Evolutionary conservation across 2,888 invertebrate species (phyloP), one percentile per base, ranked within the genome.

Genomic region (Graphium colonna): DNA sequence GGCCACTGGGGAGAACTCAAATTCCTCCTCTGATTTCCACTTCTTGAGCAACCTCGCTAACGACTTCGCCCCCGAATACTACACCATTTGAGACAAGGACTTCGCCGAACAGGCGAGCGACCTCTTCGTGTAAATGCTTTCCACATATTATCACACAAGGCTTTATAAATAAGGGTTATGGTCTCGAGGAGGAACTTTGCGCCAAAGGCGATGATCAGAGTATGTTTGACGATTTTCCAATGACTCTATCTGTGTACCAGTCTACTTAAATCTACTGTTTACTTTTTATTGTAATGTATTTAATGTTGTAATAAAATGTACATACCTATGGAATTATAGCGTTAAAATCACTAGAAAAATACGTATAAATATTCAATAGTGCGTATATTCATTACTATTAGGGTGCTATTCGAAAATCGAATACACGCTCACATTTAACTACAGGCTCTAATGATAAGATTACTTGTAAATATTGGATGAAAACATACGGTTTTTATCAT

Each of bases 11-110:
- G 96, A 96, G 69, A 96, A 96, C 82, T 96, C 95, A 67, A 96
- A 96, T 78, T 96, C 95, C 76, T 96, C 96, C n/a, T 96, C 97
- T 26, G 97, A 97, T 82, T 97, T 97, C 84, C 97, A 97, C 82
- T 97, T 97, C 79, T 91, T 97, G 60, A 96, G 96, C 84, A 97
- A 96, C 79, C 90, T 97, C 73, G 96, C 97, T 60, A 97, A 96
- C 79, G 97, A 97, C 79, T 97, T 97, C 79, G 96, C 95, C 15
- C 97, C 97, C 7, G 97, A 97, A 81, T 97, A 97, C 80, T 97
- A 97, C 80, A 90, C 90, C 77, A 90, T 90, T 83, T 90, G 90
- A 90, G 90, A 90, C 75, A 90, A 90, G 88, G 90, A 90, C 69
- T 85, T 87, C 77, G 84, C 81, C 83, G 89, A 90, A 68, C 86